These are phyloP conservation scores for Drosophila koepferae DNA, from an alignment of 2,888 invertebrate genomes.

Conservation along the genomic window DNA sequence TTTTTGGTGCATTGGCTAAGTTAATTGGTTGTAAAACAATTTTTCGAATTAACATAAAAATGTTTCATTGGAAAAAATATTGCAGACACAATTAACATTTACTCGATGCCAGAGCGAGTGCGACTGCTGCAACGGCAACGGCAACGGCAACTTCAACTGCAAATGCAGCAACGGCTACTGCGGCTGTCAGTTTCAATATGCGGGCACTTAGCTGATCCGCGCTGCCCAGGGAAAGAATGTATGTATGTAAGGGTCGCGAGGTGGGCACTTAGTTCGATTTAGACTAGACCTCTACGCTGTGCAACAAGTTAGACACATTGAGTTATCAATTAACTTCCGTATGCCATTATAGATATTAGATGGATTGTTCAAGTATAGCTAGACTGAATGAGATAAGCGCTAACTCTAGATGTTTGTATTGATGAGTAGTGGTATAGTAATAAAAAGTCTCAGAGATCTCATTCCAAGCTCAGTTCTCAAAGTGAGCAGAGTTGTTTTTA, in stretches of 20 bases:
- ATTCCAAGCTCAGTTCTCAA: neutral
- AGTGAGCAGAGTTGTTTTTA: too few relatives aligned
- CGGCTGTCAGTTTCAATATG: conserved; percentile 30
- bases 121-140: neutral
- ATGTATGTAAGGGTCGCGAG: neutral
- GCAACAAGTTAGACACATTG: conserved; percentile 14
- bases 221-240: neutral
- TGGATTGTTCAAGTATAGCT: neutral
- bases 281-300: neutral
- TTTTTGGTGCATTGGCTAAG: conserved; percentile 82
- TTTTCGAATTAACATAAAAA: conserved; percentile 81
- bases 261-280: conserved; percentile 7
- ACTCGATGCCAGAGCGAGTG: conserved; percentile 31
- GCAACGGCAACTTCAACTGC: conserved; percentile 1
- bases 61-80: conserved; percentile 79
- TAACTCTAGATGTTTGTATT: too few relatives aligned
- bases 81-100: conserved; percentile 65
- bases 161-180: neutral
- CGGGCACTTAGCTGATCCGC: conserved; percentile 29
- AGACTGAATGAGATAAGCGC: too few relatives aligned
- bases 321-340: conserved; percentile 4
- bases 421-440: neutral
- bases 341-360: neutral
- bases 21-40: conserved; percentile 83
- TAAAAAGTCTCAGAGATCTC: neutral